These are phyloP conservation scores for Drosophila tanythrix DNA, from an alignment of 2,888 invertebrate genomes.

Conservation along the genomic window DNA sequence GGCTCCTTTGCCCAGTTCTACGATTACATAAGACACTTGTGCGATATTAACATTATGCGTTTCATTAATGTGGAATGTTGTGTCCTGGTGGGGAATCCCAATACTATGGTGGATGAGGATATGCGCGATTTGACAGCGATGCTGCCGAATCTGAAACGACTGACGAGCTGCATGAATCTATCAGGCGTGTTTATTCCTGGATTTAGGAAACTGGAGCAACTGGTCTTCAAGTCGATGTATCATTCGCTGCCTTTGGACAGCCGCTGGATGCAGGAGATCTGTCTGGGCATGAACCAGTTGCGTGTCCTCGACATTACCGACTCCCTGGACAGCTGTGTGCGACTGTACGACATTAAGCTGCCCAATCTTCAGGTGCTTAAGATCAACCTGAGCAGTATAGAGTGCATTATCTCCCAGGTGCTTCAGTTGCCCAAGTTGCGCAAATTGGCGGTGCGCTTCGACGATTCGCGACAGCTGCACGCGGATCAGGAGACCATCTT, in stretches of 20 bases:
- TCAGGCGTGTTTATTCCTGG: conserved; percentile 54
- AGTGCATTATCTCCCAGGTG: conserved; percentile 57
- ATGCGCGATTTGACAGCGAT: conserved; percentile 57
- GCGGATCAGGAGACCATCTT: conserved; percentile 72
- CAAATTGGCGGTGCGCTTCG: conserved; percentile 60
- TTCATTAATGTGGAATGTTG: conserved; percentile 59
- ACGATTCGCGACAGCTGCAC: conserved; percentile 64
- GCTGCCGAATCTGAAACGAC: conserved; percentile 63
- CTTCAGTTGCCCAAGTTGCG: conserved; percentile 62
- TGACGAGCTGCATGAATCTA: conserved; percentile 70
- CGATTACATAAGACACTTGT: conserved; percentile 63
- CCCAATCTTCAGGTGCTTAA: conserved; percentile 72
- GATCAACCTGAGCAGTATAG: conserved; percentile 65
- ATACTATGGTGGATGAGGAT: conserved; percentile 64
- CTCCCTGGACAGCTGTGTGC: conserved; percentile 60
- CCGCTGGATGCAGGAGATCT: conserved; percentile 66
- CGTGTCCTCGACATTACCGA: conserved; percentile 68
- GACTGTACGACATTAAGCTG: conserved; percentile 60
- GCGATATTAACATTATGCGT: conserved; percentile 60
- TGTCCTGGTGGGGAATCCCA: conserved; percentile 60
- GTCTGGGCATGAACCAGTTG: conserved; percentile 55
- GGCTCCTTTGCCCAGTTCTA: conserved; percentile 64
- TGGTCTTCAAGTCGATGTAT: conserved; percentile 67
- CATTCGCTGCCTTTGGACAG: conserved; percentile 66
- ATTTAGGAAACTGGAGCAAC: conserved; percentile 61